Conservation (phyloP, 37 sponge, comb jelly and placozoan species). For the Beroe forskalii region DNA sequence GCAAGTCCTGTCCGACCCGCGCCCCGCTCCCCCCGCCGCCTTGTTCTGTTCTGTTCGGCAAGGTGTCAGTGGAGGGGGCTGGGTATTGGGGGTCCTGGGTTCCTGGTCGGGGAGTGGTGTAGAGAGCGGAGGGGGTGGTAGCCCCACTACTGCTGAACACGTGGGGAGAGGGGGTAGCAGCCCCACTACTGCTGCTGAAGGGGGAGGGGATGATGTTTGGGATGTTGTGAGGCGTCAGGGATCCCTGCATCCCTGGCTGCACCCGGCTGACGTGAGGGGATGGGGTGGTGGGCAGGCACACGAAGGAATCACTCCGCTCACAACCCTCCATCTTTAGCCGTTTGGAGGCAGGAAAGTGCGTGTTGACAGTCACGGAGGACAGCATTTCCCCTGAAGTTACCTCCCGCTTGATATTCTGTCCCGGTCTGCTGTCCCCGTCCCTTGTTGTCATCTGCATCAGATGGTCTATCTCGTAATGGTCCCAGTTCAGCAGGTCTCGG, state of each 20-base stretch:
- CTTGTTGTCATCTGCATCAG: not conserved
- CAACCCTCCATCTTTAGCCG: not conserved
- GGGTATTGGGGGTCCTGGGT: not conserved
- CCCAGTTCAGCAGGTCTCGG: slow-evolving; percentile 34
- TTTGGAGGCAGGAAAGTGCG: not conserved
- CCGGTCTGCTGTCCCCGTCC: not conserved
- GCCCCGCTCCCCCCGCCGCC: not conserved
- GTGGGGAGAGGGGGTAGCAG: not conserved
- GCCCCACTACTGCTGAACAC: not conserved
- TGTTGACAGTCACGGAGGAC: not conserved
- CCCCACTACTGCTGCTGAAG: not conserved
- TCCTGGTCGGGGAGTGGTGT: too few species aligned
- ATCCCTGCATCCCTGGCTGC: too few species aligned
- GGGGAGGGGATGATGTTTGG: not conserved
- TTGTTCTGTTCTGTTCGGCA: not conserved
- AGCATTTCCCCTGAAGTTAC: not conserved
- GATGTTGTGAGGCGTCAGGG: not conserved
- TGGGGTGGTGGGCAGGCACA: not conserved
- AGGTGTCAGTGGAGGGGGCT: not conserved
- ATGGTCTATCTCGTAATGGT: slow-evolving; percentile 4
- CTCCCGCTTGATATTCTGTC: not conserved
- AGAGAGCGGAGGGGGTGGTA: too few species aligned
- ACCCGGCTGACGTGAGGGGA: not conserved
- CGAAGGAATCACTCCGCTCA: not conserved
- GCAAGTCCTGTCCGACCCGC: not conserved